Evolutionary conservation across 2,113 vertebrate species (phyloP), one percentile per base, ranked within the genome.

Genomic region (Labeo catla): DNA sequence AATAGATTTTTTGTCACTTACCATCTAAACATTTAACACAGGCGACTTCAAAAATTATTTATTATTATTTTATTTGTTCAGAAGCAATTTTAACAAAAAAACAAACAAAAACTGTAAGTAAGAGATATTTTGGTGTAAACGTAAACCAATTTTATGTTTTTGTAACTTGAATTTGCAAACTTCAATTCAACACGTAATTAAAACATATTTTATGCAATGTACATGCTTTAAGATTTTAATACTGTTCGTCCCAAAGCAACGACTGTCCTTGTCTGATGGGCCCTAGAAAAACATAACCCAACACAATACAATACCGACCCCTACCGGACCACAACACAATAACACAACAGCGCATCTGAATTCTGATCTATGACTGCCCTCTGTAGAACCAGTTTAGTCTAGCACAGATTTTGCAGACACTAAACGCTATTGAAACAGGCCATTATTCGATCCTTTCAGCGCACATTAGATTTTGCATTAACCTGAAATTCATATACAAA

Each of bases 291-390:
- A 21, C 5, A 34, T 72, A 49, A 19, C 15, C 34, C 7, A 57
- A 21, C 21, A 7, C 1, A 43, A 36, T 50, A 21, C 50, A 79
- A 19, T 12, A 54, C 15, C 63, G 65, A 39, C 52, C 65, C 9
- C 39, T 36, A 28, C 0, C 43, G 45, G 68, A 36, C 2, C 45
- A 63, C 21, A 12, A 2, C 45, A 63, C 21, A 12, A 2, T 12
- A 15, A 4, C 28, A 36, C 19, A 13, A 15, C 34, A 4, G 28
- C 11, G 49, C 50, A 16, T 52, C 1, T 23, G 13, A 79, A 34
- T 39, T 5, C 1, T 83, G 70, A 54, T 89, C 81, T 65, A 89
- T 61, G 88, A 68, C 90, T 89, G 91, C 91, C 92, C 89, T 91
- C 91, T 88, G 57, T 36, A 79, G 91, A 72, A 74, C n/a, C 28